Conservation (phyloP, 2,888 invertebrate species). For the Agrypnus murinus region DNA sequence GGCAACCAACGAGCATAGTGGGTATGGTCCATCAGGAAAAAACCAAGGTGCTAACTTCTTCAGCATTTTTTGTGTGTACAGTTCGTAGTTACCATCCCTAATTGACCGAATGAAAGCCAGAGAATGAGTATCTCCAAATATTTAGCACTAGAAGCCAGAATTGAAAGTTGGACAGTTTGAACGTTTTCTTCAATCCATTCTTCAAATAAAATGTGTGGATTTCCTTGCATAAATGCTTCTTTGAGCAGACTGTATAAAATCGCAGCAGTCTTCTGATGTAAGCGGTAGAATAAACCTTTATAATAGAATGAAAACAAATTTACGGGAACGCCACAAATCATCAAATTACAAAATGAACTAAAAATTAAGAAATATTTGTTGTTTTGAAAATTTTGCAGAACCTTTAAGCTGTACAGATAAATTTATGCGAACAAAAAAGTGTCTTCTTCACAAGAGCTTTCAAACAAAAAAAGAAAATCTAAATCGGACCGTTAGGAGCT, state of each 20-base stretch:
- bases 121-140: constrained; percentile 22
- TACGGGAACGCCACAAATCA: constrained; percentile 6
- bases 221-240: too few relatives aligned
- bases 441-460: neutral
- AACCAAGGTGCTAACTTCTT: too few relatives aligned
- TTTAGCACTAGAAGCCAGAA: constrained; percentile 28
- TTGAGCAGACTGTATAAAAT: too few relatives aligned
- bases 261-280: too few relatives aligned
- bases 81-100: constrained; percentile 16
- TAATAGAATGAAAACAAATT: too few relatives aligned
- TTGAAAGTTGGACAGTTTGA: constrained; percentile 29
- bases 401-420: neutral
- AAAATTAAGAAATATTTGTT: constrained; percentile 7
- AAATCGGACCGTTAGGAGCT: constrained; percentile 5
- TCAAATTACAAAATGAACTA: constrained; percentile 8
- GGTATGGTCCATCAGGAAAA: too few relatives aligned
- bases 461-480: constrained; percentile 5
- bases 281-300: too few relatives aligned
- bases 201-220: too few relatives aligned
- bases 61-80: constrained; percentile 1
- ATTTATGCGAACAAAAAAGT: too few relatives aligned
- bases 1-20: too few relatives aligned
- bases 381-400: neutral
- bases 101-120: constrained; percentile 17
- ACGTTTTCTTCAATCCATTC: constrained; percentile 25